Base-by-base conservation (phyloP, 2,797 vertebrate genomes). In the Brachymystax lenok region DNA sequence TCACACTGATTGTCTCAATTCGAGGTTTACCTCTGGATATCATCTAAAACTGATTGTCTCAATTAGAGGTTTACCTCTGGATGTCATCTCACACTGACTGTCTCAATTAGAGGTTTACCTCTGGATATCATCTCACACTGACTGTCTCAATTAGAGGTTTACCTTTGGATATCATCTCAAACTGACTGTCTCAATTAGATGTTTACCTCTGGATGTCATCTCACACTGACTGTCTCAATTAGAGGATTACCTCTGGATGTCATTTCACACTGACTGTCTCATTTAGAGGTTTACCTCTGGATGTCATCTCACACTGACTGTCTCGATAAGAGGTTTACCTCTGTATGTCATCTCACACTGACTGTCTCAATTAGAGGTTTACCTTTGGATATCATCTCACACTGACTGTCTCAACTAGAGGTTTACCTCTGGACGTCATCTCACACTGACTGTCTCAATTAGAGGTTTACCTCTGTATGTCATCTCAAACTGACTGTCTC, bases 391-490 rank as follows among this genome's bases (percentile, higher is more conserved):
- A 82, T 86, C 59, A 24, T 24, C 59, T 61, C 59, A 24, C 59
- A 61, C 77, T 77, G 73, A 75, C 73, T 27, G 24, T 24, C 24
- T 24, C 24, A 24, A 24, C 1, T 24, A 24, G 24, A 24, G 76
- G 81, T 82, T 78, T 80, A 80, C 63, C 3, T 21, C 76, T 80
- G 75, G 82, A 74, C 79, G 82, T 86, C 59, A 24, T 24, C 59
- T 61, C 59, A 24, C 21, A 61, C 77, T 77, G 73, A 75, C 73
- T 27, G 24, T 24, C 24, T 24, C 24, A 24, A 24, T 24, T 24
- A 24, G 24, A 24, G 76, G 80, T 82, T 78, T 80, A 80, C 63
- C 3, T 21, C 77, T 80, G 75, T 81, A 74, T 80, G 83, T 86
- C 59, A 24, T 24, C 59, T 61, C 21, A 24, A 21, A 61, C 77